Base-by-base conservation (phyloP, 1,140 invertebrate species). In the Vollenhovia emeryi region DNA sequence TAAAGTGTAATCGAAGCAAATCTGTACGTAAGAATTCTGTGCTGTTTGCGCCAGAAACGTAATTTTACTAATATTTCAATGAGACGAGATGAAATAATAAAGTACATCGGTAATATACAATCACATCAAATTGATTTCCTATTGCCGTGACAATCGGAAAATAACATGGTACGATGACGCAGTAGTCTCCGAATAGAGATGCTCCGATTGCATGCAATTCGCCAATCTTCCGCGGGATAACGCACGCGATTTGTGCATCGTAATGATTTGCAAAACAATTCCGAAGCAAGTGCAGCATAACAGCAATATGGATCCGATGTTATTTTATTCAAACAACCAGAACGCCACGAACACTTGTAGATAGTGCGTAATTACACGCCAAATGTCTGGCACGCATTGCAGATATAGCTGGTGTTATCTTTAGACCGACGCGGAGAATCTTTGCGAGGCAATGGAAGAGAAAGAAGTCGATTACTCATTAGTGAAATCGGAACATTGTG, bases 331-430 rank as follows among this genome's bases (percentile, higher is more conserved):
- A 50, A 36, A 60, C 7, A 59, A 50, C 3, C 9, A 33, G 43
- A 62, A 50, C 15, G 7, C 9, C 30, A 24, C 11, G 1, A 60
- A 33, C 11, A 60, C 62, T 57, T 21, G 59, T 45, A 33, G 43
- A 62, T 71, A 76, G 13, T 24, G 36, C 48, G 50, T 66, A 78
- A 89, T 79, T 87, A 57, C 45, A 83, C 52, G 43, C 76, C 21
- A 60, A 84, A 27, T 78, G 45, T 50, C 57, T 86, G 73, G 73
- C 83, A 87, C 33, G 66, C 52, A 18, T 71, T 64, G 33, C n/a
- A 66, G 2, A 13, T 73, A 87, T 50, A 87, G 50, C 68, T 88
- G 27, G 40, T 9, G 74, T 69, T 89, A 89, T 86, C n/a, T 87
- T 87, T 89, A 88, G 86, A 89, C 36, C 74, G 59, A 86, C 69